Conservation (phyloP, 2,888 invertebrate species). For the Patella pellucida region DNA sequence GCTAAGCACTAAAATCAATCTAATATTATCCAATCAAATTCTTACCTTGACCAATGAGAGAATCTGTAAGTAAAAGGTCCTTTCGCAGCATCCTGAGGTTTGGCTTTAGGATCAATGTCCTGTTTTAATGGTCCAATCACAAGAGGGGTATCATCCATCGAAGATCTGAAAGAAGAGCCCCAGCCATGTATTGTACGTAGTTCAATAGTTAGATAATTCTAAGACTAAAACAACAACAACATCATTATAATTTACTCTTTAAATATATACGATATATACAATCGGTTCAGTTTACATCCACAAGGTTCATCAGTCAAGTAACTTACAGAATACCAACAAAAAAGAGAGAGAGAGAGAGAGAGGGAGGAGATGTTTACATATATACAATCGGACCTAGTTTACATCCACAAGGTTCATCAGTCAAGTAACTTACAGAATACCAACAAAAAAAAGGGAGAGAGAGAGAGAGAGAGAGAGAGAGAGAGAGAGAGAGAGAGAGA, state of each 20-base stretch:
- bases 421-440: too few relatives aligned
- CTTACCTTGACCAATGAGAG: conserved; percentile 69
- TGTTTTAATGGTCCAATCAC: conserved; percentile 57
- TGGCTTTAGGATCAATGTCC: conserved; percentile 28
- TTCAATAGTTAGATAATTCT: background rate
- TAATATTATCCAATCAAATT: too few relatives aligned
- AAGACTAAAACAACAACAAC: background rate
- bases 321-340: too few relatives aligned
- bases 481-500: too few relatives aligned
- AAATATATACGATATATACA: background rate
- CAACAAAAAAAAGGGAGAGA: too few relatives aligned
- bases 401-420: background rate
- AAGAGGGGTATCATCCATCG: conserved; percentile 45
- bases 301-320: background rate
- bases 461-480: too few relatives aligned
- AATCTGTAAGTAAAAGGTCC: conserved; percentile 65
- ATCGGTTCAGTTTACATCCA: background rate
- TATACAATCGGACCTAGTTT: background rate
- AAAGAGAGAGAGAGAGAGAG: too few relatives aligned
- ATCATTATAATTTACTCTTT: background rate
- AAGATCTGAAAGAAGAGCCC: conserved; percentile 42
- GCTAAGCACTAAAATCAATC: too few relatives aligned
- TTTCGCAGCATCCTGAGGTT: conserved; percentile 33
- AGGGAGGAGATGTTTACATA: too few relatives aligned
- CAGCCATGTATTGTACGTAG: background rate